These are phyloP conservation scores for Conops quadrifasciatus DNA, from an alignment of 2,888 invertebrate species.

Conservation along the genomic window DNA sequence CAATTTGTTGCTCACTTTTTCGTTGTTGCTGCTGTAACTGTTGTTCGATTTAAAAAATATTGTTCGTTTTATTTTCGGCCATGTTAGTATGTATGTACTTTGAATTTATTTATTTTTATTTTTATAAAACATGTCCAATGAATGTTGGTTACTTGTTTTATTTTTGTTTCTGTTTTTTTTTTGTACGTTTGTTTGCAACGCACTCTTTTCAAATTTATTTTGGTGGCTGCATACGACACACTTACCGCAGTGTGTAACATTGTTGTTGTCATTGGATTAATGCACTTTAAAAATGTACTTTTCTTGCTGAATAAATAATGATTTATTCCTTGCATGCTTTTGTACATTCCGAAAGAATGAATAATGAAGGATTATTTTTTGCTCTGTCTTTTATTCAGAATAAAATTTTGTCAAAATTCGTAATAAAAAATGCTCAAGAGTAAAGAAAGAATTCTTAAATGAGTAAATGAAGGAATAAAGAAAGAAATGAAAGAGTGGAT, in stretches of 20 bases:
- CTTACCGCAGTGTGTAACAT: neutral
- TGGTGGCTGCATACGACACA: constrained; percentile 9
- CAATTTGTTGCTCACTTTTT: constrained; percentile 23
- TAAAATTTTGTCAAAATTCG: constrained; percentile 12
- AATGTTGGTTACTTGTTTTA: too few relatives aligned
- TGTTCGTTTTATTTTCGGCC: constrained; percentile 19
- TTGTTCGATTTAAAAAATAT: neutral
- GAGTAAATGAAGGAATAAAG: too few relatives aligned
- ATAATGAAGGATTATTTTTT: neutral
- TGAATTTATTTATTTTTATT: constrained; percentile 20
- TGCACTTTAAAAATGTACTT: constrained; percentile 3
- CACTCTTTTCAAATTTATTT: neutral
- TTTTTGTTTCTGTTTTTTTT: constrained; percentile 33
- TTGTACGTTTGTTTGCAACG: too few relatives aligned
- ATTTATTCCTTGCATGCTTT: constrained; percentile 18
- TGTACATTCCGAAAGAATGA: neutral
- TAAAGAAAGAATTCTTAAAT: too few relatives aligned
- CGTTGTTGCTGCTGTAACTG: neutral
- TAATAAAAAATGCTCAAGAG: neutral
- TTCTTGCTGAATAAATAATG: constrained; percentile 35
- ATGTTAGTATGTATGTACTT: constrained; percentile 32
- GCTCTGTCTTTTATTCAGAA: constrained; percentile 1
- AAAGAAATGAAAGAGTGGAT: too few relatives aligned
- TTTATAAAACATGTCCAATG: constrained; percentile 45
- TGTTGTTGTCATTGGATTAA: constrained; percentile 20